phyloP scores from a whole-genome alignment of 2,888 invertebrate species.

The Thereva unica region DNA sequence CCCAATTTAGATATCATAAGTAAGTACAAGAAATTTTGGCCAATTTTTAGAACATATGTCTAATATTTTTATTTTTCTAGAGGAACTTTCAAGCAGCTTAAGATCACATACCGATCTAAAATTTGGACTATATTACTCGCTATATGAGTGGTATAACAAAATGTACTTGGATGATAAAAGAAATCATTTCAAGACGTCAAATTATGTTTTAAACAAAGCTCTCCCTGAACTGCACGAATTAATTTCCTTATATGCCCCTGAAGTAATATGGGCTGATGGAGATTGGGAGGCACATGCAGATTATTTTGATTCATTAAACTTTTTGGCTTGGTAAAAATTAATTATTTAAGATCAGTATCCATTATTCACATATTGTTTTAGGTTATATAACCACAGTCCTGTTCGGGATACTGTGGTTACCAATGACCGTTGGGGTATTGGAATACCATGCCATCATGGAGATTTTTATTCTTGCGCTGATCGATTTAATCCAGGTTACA shows the following conservation, averaged over 20 bases:
- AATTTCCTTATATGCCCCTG: conserved; percentile 69
- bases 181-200: conserved; percentile 65
- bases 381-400: conserved; percentile 63
- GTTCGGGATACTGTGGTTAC: conserved; percentile 86
- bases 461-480: conserved; percentile 82
- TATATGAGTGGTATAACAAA: conserved; percentile 89
- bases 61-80: conserved; percentile 42
- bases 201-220: conserved; percentile 73
- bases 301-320: conserved; percentile 84
- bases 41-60: not conserved
- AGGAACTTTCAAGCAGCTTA: conserved; percentile 71
- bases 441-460: conserved; percentile 81
- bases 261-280: conserved; percentile 91
- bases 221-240: conserved; percentile 82
- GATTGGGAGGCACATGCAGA: conserved; percentile 86
- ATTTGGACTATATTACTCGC: conserved; percentile 84
- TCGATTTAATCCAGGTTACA: too few relatives aligned
- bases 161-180: conserved; percentile 73
- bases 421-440: conserved; percentile 92
- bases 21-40: conserved; percentile 41
- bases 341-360: not conserved
- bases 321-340: conserved; percentile 71
- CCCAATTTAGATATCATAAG: conserved; percentile 78
- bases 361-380: not conserved
- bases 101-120: conserved; percentile 64